Evolutionary conservation across 2,113 vertebrate species (phyloP).

Genomic region (Phylloscopus whistleri): DNA sequence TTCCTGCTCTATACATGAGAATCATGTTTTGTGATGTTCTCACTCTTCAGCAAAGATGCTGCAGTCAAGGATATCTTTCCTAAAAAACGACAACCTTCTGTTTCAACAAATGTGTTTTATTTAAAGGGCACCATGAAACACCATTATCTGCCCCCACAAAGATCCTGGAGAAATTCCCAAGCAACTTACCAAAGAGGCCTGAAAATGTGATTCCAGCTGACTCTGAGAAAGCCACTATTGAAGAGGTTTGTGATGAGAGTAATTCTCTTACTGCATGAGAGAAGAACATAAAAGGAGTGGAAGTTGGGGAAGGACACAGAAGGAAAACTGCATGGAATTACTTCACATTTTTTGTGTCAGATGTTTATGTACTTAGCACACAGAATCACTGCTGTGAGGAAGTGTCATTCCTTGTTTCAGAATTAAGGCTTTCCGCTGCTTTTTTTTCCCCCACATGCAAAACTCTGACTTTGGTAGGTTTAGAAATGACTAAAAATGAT

Average conservation of each 20-base stretch:
- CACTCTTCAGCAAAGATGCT: neutral
- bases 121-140: slow-evolving; percentile 91
- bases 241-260: slow-evolving; percentile 74
- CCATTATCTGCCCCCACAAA: slow-evolving; percentile 90
- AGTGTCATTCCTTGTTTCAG: neutral
- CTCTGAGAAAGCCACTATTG: slow-evolving; percentile 81
- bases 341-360: neutral
- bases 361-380: neutral
- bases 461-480: neutral
- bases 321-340: neutral
- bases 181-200: slow-evolving; percentile 84
- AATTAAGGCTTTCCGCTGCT: neutral
- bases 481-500: neutral
- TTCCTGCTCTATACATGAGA: neutral
- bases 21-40: neutral
- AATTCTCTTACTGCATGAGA: neutral
- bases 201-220: slow-evolving; percentile 90
- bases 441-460: neutral
- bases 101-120: slow-evolving; percentile 34
- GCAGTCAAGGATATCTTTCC: neutral
- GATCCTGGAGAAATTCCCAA: slow-evolving; percentile 91
- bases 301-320: neutral
- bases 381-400: neutral
- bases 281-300: neutral
- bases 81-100: neutral